Evolutionary conservation across 2,113 vertebrate genomes (phyloP), one percentile per base, ranked within the genome.

Genomic region (Nerophis lumbriciformis): DNA sequence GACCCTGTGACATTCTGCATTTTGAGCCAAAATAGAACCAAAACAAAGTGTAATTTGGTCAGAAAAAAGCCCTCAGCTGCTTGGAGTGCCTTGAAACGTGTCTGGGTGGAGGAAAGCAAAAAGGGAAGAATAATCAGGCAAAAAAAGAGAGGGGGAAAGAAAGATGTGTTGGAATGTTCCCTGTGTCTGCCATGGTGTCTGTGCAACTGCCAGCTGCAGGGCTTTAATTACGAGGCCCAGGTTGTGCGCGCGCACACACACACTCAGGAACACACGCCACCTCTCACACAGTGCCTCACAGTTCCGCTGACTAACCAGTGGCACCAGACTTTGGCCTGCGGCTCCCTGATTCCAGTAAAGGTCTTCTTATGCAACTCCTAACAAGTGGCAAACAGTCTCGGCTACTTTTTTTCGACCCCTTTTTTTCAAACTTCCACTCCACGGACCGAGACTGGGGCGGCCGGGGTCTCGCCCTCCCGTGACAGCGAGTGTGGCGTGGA

Each of bases 321-420:
- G 80, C 88, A 89, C 80, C 86, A 86, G 83, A 88, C 88, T 88
- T 88, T 90, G 87, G 84, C 86, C 87, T 78, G 80, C 71, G 80
- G 88, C 88, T 74, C 80, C 80, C 72, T 70, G 84, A 86, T 91
- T 92, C 90, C 88, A 87, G 90, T 90, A 90, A 91, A 88, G 62
- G 76, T 85, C 83, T 84, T 68, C 78, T 90, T 90, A 90, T 86
- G 88, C 83, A 91, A 90, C 86, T 78, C 75, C 76, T 77, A 89
- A 87, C 81, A 88, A 86, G 85, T 85, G 84, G 90, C 84, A 85
- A 80, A 83, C 85, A 83, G 84, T 83, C 68, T 87, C 82, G 84
- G 86, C 88, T 80, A 44, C 47, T 64, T 45, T 45, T 11, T 11
- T 44, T 16, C 48, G 38, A 42, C 19, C 42, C n/a, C 53, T 65